Evolutionary conservation across 2,888 invertebrate species (phyloP), one percentile per base, ranked within the genome.

Genomic region (Rhimphoctona megacephalus): DNA sequence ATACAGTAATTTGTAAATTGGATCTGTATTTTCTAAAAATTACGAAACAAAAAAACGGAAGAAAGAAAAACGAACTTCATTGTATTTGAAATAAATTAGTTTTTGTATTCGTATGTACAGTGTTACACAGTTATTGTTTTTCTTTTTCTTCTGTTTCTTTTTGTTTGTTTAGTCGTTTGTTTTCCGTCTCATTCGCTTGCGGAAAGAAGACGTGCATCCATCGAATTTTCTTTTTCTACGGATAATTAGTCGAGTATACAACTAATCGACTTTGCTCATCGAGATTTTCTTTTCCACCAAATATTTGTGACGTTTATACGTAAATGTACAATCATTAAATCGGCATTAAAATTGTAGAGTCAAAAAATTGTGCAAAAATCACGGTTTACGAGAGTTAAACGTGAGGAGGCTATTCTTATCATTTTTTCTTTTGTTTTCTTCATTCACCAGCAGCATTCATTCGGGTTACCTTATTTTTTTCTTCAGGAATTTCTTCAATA

Each of bases 21-120:
- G 43, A 39, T 74, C 14, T 22, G 22, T 33, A 54, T 80, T 64
- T 36, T 39, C 61, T 49, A 66, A 46, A 46, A 49, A 72, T 64
- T 36, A 87, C 66, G 54, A 79, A 25, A 69, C 14, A 81, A 80
- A 77, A 8, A 39, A 39, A 39, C 39, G 81, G 73, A 84, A 76
- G 39, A 39, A 67, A 39, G 14, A 81, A 74, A 49, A 81, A 57
- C 39, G 7, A 54, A 70, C 43, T 73, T 73, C 25, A 73, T 74
- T 57, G 54, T 81, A 83, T 73, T 67, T 85, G 39, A 79, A 87
- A 88, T 88, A 89, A 88, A 88, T 89, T 84, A 88, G 78, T 88
- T 85, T 85, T 69, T 57, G 77, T 86, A 79, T 80, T 85, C 25
- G 36, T 88, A 88, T 88, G 73, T 88, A 88, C 87, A 88, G 66